Conservation (phyloP, 2,113 vertebrate genomes). For the Micronisus gabar region DNA sequence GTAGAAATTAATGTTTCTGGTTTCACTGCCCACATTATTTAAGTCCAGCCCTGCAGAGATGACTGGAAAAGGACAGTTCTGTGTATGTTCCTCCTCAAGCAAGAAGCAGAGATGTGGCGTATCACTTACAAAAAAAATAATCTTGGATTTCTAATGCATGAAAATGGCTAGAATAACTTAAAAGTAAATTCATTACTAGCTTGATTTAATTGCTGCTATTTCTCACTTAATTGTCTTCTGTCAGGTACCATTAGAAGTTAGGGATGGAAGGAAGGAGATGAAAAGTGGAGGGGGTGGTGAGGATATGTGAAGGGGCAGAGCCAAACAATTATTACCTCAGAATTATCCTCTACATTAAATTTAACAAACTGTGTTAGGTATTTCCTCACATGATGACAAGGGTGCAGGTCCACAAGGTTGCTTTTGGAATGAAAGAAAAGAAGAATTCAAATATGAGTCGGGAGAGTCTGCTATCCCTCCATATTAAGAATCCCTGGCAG, state of each 20-base stretch:
- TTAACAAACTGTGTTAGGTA: background rate
- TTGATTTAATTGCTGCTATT: background rate
- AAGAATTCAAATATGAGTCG: background rate
- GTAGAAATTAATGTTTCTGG: background rate
- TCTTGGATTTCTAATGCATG: background rate
- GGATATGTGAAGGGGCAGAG: background rate
- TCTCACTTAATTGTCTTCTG: background rate
- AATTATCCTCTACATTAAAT: background rate
- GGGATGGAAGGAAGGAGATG: background rate
- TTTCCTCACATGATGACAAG: background rate
- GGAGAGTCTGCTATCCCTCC: background rate
- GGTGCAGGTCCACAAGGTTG: background rate
- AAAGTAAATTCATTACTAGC: background rate
- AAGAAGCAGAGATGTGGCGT: background rate
- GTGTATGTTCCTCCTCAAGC: background rate
- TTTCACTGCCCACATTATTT: background rate
- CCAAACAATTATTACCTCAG: background rate
- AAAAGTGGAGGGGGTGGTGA: background rate
- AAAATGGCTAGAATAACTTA: background rate
- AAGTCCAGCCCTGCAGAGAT: background rate
- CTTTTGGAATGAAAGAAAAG: background rate
- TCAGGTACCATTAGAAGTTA: background rate
- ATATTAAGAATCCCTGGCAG: background rate
- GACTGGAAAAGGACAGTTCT: background rate
- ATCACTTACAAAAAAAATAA: background rate